Conservation (phyloP, 2,797 vertebrate genomes). For the Halcyon badia region DNA sequence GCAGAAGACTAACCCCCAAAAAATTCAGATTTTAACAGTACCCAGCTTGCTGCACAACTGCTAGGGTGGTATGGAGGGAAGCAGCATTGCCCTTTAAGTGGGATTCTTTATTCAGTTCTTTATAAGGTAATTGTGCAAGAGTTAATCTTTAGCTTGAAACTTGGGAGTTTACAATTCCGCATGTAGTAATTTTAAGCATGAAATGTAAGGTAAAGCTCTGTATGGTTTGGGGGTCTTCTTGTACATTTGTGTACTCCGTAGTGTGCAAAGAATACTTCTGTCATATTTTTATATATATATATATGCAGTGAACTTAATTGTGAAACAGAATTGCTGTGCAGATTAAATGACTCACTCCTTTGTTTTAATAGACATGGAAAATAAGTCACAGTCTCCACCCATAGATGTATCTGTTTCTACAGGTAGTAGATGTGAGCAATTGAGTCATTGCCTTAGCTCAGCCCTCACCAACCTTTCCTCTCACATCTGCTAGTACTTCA, state of each 20-base stretch:
- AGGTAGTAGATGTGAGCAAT: constrained; percentile 18
- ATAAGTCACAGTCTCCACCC: constrained; percentile 42
- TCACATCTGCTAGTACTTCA: neutral
- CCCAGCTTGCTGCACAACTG: neutral
- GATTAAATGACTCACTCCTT: constrained; percentile 48
- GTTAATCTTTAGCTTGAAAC: constrained; percentile 5
- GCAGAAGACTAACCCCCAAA: neutral
- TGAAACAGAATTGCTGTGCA: neutral
- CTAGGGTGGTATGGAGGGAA: neutral
- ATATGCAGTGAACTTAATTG: neutral
- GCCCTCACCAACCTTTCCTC: neutral
- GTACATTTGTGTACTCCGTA: neutral
- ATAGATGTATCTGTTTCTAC: constrained; percentile 58
- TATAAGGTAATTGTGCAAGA: neutral
- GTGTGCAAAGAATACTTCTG: neutral
- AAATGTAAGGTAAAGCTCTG: neutral
- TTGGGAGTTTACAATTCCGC: neutral
- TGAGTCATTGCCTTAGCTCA: constrained; percentile 5
- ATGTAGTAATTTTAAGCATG: neutral
- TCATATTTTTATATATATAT: neutral
- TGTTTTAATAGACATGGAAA: constrained; percentile 48
- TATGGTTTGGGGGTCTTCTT: neutral
- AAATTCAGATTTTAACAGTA: neutral
- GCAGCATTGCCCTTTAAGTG: neutral
- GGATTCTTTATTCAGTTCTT: neutral